Evolutionary conservation across 2,113 vertebrate species (phyloP), one percentile per base, ranked within the genome.

Genomic region (Neodon shergylaensis): DNA sequence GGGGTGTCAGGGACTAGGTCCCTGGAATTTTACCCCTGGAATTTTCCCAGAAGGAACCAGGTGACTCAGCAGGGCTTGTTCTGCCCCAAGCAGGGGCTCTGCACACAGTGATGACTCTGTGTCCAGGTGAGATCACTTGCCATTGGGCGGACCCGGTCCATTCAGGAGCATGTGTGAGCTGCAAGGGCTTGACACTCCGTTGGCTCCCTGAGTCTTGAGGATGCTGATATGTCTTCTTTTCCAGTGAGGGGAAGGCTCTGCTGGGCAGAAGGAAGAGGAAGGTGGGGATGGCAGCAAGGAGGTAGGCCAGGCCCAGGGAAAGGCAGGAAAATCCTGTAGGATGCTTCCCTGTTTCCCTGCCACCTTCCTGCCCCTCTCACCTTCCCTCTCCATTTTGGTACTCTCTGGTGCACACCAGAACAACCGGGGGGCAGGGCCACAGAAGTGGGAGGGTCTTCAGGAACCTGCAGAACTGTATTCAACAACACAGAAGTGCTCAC

Each of bases 151-250:
- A 12, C 3, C 72, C 52, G 0, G 21, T 6, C 19, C 22, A 16
- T n/a, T 31, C 3, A 8, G 72, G 73, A 68, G 31, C 28, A 0
- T 1, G 26, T 36, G 22, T 47, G 28, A 54, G 10, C 47, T 28
- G 3, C 63, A 5, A 5, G 17, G 39, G 24, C 19, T 39, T 21
- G 24, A 36, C 9, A 76, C 21, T 28, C 77, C 42, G 4, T 22
- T 61, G 7, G 0, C 17, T 49, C 22, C 1, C 28, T 2, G 16
- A 16, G 26, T 11, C 26, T 17, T 2, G 0, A 11, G 19, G 49
- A 13, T 14, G 2, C 3, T 36, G n/a, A 24, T 7, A 0, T 7
- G 33, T 12, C 33, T 83, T 82, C 78, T n/a, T 13, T 19, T 4
- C 3, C 10, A 36, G 5, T 42, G 31, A 39, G 39, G n/a, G 5